Evolutionary conservation across 2,797 vertebrate species (phyloP), one percentile per base, ranked within the genome.

Genomic region (Tarsius wallacei): DNA sequence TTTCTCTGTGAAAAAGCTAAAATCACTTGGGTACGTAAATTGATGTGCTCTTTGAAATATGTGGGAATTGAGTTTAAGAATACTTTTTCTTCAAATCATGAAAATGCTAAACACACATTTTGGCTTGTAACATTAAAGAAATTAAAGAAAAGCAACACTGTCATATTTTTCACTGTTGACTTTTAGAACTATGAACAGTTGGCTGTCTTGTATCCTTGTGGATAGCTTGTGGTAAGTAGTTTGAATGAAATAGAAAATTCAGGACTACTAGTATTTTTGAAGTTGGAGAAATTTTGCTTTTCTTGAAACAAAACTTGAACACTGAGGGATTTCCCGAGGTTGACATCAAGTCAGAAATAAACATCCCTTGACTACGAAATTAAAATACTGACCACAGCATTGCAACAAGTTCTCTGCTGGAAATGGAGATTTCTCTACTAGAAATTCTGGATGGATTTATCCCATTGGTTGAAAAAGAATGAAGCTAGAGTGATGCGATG

Each of bases 231-330:
- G n/a, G 70, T 70, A 42, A 87, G n/a, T 28, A 78, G 59, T 70
- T 61, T 51, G 28, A 95, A 88, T 88, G 82, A 97, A 87, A 93
- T 1, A 94, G 92, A 95, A 90, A 96, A 91, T 87, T 47, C 51
- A 55, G 42, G 66, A 71, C 70, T 71, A 68, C 63, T 73, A 66
- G 85, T 33, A 96, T 82, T 90, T 94, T 84, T 57, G 31, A 81
- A 93, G 73, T 86, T 90, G 64, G 68, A 93, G 33, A 82, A 74
- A 78, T 42, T 94, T 80, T 91, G 26, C 68, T 96, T 94, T 92
- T 77, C 47, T 91, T 92, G 53, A 95, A 84, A 80, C 14, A 86
- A 83, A 51, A 66, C 26, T 71, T 74, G 59, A 95, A 97, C 88
- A 91, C 24, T 76, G 68, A 87, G 31, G 15, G 49, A 68, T 92